These are phyloP conservation scores for Aphelenchoides fujianensis DNA, from an alignment of 1,140 invertebrate genomes.

Conservation along the genomic window DNA sequence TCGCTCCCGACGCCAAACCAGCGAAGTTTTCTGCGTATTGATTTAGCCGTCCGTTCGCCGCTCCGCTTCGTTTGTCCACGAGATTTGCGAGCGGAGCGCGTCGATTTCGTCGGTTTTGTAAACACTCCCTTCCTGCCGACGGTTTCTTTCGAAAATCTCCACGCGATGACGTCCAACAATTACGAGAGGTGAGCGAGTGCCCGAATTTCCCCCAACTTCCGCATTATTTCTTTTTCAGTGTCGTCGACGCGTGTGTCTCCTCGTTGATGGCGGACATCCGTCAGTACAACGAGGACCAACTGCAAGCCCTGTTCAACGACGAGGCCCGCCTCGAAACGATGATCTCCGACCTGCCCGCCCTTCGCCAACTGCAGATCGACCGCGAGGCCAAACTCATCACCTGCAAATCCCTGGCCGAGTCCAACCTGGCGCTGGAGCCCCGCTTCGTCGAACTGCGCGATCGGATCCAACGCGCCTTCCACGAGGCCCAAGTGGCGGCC, in stretches of 20 bases:
- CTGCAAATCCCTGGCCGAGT: constrained; percentile 23
- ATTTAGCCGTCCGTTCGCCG: too few species aligned
- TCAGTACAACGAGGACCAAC: constrained; percentile 18
- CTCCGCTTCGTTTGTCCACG: not conserved
- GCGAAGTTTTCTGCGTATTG: too few species aligned
- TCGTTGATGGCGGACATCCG: constrained; percentile 15
- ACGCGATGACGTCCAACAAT: not conserved
- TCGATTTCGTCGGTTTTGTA: not conserved
- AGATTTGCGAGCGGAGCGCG: not conserved
- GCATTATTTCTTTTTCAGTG: too few species aligned
- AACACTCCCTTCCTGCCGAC: not conserved
- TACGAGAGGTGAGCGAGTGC: too few species aligned
- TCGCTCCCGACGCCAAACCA: too few species aligned
- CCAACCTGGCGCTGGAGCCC: constrained; percentile 26
- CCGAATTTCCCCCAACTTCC: too few species aligned
- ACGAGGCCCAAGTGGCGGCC: constrained; percentile 16
- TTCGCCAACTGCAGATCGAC: constrained; percentile 13
- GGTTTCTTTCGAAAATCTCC: not conserved
- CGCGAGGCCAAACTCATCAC: constrained; percentile 9
- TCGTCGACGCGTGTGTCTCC: not conserved
- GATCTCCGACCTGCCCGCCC: constrained; percentile 16
- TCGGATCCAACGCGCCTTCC: not conserved
- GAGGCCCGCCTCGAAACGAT: constrained; percentile 15
- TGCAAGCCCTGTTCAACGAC: constrained; percentile 17
- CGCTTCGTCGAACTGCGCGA: constrained; percentile 14